phyloP scores from a whole-genome alignment of 2,797 vertebrate species.

The Hipposideros larvatus region DNA sequence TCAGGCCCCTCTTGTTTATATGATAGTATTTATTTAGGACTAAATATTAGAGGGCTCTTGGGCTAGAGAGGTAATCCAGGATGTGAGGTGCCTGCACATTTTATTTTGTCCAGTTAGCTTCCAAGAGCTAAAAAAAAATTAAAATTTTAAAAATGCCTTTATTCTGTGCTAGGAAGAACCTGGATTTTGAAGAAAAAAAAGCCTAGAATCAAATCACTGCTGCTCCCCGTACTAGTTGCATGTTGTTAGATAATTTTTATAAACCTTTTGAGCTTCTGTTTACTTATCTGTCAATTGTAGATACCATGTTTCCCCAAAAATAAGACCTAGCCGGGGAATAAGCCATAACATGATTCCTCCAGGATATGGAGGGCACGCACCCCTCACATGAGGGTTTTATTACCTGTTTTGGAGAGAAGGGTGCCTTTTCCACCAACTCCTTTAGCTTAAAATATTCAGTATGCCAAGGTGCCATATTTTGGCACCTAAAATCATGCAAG shows the following conservation, averaged over 20 bases:
- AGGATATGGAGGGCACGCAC: too few relatives aligned
- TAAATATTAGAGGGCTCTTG: conserved; percentile 46
- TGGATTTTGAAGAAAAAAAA: conserved; percentile 17
- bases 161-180: not conserved
- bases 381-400: too few relatives aligned
- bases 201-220: not conserved
- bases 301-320: not conserved
- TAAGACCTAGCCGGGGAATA: too few relatives aligned
- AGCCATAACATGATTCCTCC: too few relatives aligned
- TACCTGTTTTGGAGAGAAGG: too few relatives aligned
- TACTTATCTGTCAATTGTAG: not conserved
- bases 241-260: not conserved
- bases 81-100: not conserved
- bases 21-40: conserved; percentile 48
- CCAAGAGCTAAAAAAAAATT: not conserved
- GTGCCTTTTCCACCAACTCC: too few relatives aligned
- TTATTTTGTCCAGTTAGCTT: not conserved
- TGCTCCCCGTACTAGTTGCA: not conserved
- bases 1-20: not conserved
- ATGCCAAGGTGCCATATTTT: too few relatives aligned
- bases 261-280: not conserved
- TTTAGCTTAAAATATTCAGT: too few relatives aligned
- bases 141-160: not conserved
- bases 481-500: too few relatives aligned
- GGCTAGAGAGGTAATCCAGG: not conserved